Evolutionary conservation across 2,888 invertebrate species (phyloP).

Genomic region (Nymphalis c-album): DNA sequence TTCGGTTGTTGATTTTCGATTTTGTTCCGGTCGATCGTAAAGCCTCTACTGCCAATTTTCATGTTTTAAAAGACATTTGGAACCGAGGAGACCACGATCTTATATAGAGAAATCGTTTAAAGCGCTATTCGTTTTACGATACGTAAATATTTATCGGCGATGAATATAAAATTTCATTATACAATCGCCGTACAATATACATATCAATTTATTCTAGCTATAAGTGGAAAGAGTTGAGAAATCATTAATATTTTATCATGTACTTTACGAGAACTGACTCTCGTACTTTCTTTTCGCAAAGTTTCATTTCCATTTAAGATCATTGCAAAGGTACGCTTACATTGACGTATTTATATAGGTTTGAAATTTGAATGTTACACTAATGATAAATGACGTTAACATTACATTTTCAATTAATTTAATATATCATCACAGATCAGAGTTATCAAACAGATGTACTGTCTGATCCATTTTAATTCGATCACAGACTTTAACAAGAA

Average conservation of each 20-base stretch:
- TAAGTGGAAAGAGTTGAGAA: slow-evolving; percentile 30
- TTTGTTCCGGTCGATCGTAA: slow-evolving; percentile 46
- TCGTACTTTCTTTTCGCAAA: neutral
- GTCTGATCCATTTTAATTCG: too few relatives aligned
- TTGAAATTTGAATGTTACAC: too few relatives aligned
- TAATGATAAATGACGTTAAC: too few relatives aligned
- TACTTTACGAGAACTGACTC: neutral
- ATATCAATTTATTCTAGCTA: slow-evolving; percentile 39
- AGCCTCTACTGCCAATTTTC: slow-evolving; percentile 38
- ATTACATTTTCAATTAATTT: too few relatives aligned
- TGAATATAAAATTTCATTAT: slow-evolving; percentile 52
- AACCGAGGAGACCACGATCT: slow-evolving; percentile 44
- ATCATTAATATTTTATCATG: slow-evolving; percentile 13
- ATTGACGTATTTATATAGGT: too few relatives aligned
- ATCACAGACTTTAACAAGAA: too few relatives aligned
- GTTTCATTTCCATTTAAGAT: neutral
- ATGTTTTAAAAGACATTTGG: slow-evolving; percentile 45
- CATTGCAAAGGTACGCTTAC: neutral
- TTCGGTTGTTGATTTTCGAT: slow-evolving; percentile 63
- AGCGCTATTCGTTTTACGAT: slow-evolving; percentile 55
- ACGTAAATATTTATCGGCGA: slow-evolving; percentile 56
- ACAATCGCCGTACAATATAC: slow-evolving; percentile 41
- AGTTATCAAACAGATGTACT: too few relatives aligned
- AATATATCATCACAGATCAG: too few relatives aligned
- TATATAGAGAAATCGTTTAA: slow-evolving; percentile 40